Conservation (phyloP, 2,113 vertebrate genomes). For the Xiphophorus couchianus region DNA sequence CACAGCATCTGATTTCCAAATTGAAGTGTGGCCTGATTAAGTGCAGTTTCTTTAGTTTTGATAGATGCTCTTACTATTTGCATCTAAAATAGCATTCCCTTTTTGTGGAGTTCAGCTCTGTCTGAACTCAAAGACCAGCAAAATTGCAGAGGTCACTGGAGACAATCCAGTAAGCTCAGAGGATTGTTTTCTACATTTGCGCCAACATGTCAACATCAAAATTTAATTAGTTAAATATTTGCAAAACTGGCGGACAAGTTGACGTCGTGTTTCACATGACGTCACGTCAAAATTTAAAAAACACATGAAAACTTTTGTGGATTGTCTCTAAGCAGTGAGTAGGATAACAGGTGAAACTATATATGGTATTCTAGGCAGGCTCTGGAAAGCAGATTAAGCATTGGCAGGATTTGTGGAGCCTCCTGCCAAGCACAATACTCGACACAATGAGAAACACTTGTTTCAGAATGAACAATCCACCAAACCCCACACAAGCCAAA, state of each 20-base stretch:
- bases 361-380: conserved; percentile 75
- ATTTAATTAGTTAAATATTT: conserved; percentile 22
- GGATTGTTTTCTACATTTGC: conserved; percentile 6
- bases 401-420: conserved; percentile 55
- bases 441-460: conserved; percentile 77
- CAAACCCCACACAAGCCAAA: conserved; percentile 58
- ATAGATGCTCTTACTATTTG: background rate
- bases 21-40: background rate
- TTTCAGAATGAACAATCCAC: conserved; percentile 63
- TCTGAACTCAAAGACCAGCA: background rate
- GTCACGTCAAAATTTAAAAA: conserved; percentile 29
- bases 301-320: conserved; percentile 51
- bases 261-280: conserved; percentile 1
- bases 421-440: conserved; percentile 76
- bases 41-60: background rate
- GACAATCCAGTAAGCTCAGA: conserved; percentile 22
- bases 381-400: conserved; percentile 68
- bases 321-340: conserved; percentile 62
- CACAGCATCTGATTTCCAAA: background rate
- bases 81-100: background rate
- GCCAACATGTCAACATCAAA: conserved; percentile 2
- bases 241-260: background rate
- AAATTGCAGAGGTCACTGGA: conserved; percentile 20
- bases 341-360: conserved; percentile 76
- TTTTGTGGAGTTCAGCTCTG: background rate